These are phyloP conservation scores for Macropus fuliginosus DNA, from an alignment of 2,797 vertebrate genomes.

Conservation along the genomic window DNA sequence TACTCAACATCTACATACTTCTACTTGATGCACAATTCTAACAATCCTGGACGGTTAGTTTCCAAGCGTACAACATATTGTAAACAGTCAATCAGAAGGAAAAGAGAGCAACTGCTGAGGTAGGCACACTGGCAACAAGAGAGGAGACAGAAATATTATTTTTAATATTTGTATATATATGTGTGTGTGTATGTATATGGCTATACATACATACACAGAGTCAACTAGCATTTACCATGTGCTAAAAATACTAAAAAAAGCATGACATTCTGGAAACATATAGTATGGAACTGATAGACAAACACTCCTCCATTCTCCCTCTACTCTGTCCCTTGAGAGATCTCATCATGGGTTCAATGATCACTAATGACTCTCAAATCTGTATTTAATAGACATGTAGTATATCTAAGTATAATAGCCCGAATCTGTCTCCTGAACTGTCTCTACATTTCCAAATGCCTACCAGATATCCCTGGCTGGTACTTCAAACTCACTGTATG, in stretches of 20 bases:
- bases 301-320: neutral
- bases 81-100: constrained; percentile 29
- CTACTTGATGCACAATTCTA: neutral
- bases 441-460: neutral
- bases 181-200: no score
- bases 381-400: neutral
- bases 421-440: no score
- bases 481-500: neutral
- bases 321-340: neutral
- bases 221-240: neutral
- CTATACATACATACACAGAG: no score
- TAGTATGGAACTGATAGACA: neutral
- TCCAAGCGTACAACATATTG: neutral
- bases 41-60: neutral
- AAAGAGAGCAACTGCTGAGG: neutral
- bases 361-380: neutral
- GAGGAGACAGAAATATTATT: neutral
- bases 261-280: neutral
- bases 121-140: neutral
- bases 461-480: neutral
- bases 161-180: no score
- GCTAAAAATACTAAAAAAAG: neutral
- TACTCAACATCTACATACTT: neutral
- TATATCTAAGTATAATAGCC: neutral
- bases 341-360: neutral